Base-by-base conservation (phyloP, 2,113 vertebrate species). In the Charadrius vociferus region DNA sequence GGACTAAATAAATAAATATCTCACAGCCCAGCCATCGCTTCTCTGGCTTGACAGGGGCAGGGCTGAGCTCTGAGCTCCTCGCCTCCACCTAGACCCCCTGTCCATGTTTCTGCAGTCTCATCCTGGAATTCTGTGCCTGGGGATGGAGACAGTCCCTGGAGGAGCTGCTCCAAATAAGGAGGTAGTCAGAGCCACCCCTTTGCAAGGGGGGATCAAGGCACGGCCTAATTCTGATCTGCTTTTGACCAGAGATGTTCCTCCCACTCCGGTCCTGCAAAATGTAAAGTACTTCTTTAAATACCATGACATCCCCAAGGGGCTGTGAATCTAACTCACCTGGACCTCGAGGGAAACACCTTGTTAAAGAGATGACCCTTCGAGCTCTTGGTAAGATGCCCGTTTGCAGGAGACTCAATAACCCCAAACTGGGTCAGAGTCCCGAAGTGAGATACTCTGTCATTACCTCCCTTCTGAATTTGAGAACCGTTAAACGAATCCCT, bases 381-480 rank as follows among this genome's bases (percentile, higher is more conserved):
- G 37, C 83, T 78, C 74, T 49, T 39, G 43, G 6, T 6, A 22
- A 56, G 50, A 34, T 3, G 9, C 37, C 30, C 0, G 0, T 71
- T n/a, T 61, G 32, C 61, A 91, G 72, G 26, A 86, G 58, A 15
- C 2, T 1, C 15, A 22, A 13, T 26, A n/a, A 59, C 26, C 85
- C 22, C 56, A 14, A 29, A 32, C 23, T 36, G 26, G 9, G 26
- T 22, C 53, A 47, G 72, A 74, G 77, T 20, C 59, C 73, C 73
- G 49, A 6, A 26, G 6, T 2, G 27, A 65, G 30, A 30, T 4
- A 10, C 21, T 47, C 68, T 24, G 14, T 17, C 27, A 3, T 52
- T 24, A 34, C 37, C 77, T n/a, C 20, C 14, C 26, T 80, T 37
- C 20, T 72, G 43, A 55, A 52, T 56, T 80, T 37, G 12, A 84